Evolutionary conservation across 2,888 invertebrate genomes (phyloP).

Genomic region (Nemurella pictetii): DNA sequence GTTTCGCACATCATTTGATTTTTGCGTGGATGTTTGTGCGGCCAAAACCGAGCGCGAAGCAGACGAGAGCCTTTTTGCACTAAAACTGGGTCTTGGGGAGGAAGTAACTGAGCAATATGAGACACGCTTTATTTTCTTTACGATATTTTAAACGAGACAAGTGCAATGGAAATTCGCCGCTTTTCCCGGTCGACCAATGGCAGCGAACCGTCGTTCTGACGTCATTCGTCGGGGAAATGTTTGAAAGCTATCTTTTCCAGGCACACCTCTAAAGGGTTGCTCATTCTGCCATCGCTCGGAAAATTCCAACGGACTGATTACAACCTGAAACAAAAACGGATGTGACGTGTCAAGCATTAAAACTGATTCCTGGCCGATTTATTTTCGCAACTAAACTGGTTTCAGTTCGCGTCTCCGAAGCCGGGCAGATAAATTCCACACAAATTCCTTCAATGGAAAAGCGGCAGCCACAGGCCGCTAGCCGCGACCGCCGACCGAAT

Average conservation of each 20-base stretch:
- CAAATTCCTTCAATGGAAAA: background rate
- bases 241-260: background rate
- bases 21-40: no score
- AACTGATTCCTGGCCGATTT: background rate
- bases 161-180: background rate
- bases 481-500: background rate
- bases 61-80: background rate
- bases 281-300: background rate
- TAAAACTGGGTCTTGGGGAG: no score
- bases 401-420: background rate
- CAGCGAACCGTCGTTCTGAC: background rate
- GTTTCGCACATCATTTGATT: no score
- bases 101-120: background rate
- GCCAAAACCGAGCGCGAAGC: no score
- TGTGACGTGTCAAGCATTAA: no score
- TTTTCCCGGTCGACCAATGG: background rate
- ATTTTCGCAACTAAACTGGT: background rate
- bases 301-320: background rate
- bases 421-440: background rate
- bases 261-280: no score
- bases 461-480: background rate
- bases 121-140: background rate
- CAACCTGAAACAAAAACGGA: no score
- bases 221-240: background rate
- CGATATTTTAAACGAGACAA: background rate